Evolutionary conservation across 2,888 invertebrate genomes (phyloP).

Genomic region (Congeria kusceri): DNA sequence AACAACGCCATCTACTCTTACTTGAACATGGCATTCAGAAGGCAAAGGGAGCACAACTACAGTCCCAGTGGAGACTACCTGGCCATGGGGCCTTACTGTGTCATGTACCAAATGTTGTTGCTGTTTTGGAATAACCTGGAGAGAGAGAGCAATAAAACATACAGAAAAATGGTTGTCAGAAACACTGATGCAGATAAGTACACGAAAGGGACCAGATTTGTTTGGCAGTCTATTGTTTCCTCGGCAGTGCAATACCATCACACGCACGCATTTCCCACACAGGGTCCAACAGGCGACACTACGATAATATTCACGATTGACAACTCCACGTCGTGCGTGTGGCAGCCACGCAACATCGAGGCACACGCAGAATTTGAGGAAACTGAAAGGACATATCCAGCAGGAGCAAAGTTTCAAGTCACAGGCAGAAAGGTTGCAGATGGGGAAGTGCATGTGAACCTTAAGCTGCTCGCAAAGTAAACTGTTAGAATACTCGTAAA

Average conservation of each 20-base stretch:
- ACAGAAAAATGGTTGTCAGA: slow-evolving; percentile 37
- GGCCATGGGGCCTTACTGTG: slow-evolving; percentile 43
- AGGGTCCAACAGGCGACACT: slow-evolving; percentile 18
- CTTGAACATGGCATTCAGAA: slow-evolving; percentile 40
- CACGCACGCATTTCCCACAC: slow-evolving; percentile 44
- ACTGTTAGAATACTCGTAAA: not conserved
- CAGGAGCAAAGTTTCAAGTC: slow-evolving; percentile 55
- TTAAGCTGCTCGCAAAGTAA: slow-evolving; percentile 34
- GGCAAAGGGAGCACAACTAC: slow-evolving; percentile 32
- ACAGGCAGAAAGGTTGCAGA: slow-evolving; percentile 12
- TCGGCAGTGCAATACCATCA: slow-evolving; percentile 22
- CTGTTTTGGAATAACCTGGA: slow-evolving; percentile 48
- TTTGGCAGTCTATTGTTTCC: slow-evolving; percentile 46
- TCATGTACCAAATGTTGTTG: slow-evolving; percentile 50
- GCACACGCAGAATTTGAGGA: slow-evolving; percentile 52
- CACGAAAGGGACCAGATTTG: slow-evolving; percentile 27
- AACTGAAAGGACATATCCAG: slow-evolving; percentile 63
- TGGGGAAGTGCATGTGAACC: slow-evolving; percentile 23
- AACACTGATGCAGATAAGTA: slow-evolving; percentile 25
- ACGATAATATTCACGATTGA: slow-evolving; percentile 36
- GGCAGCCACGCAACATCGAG: slow-evolving; percentile 64
- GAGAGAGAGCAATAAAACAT: slow-evolving; percentile 24
- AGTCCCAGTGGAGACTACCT: slow-evolving; percentile 41
- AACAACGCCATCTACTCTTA: slow-evolving; percentile 33
- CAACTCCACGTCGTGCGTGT: slow-evolving; percentile 24